Percentiles rank a stretch among this genome's conserved stretches.
These are phyloP conservation scores for Poeciliopsis occidentalis DNA, from an alignment of 2,113 vertebrate genomes.

Conservation along the genomic window DNA sequence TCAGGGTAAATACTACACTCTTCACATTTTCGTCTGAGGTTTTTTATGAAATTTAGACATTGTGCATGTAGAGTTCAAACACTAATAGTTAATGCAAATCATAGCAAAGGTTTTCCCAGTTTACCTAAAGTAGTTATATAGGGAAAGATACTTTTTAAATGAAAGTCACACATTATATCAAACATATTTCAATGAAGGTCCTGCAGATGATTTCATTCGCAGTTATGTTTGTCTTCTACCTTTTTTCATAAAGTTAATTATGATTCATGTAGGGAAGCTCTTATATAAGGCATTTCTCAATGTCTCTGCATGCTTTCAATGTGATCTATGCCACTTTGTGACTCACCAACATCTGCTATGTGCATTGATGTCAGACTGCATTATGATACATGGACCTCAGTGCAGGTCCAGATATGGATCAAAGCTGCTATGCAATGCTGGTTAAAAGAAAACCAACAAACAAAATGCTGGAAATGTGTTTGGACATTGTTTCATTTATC, in stretches of 20 bases:
- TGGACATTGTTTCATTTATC: too few species aligned
- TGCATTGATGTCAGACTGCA: slow-evolving; percentile 29
- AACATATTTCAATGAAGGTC: neutral
- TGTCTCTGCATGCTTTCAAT: slow-evolving; percentile 43
- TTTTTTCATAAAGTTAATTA: slow-evolving; percentile 9
- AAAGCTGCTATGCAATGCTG: neutral
- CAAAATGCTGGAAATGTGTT: too few species aligned
- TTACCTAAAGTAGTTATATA: neutral
- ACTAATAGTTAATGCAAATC: neutral
- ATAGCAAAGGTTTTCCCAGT: neutral
- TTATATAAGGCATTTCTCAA: slow-evolving; percentile 54
- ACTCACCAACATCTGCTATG: slow-evolving; percentile 59
- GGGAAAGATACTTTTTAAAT: neutral
- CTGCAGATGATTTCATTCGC: neutral
- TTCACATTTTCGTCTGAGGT: neutral
- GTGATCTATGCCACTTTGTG: slow-evolving; percentile 55
- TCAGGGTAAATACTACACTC: slow-evolving; percentile 29
- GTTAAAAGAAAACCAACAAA: neutral
- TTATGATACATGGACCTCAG: slow-evolving; percentile 16
- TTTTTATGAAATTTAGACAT: neutral
- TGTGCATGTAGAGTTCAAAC: slow-evolving; percentile 3
- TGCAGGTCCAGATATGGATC: neutral
- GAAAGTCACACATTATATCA: neutral
- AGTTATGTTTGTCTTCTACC: neutral
- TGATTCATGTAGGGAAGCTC: slow-evolving; percentile 37